These are phyloP conservation scores for Diuraphis noxia DNA, from an alignment of 1,140 invertebrate species.

Conservation along the genomic window DNA sequence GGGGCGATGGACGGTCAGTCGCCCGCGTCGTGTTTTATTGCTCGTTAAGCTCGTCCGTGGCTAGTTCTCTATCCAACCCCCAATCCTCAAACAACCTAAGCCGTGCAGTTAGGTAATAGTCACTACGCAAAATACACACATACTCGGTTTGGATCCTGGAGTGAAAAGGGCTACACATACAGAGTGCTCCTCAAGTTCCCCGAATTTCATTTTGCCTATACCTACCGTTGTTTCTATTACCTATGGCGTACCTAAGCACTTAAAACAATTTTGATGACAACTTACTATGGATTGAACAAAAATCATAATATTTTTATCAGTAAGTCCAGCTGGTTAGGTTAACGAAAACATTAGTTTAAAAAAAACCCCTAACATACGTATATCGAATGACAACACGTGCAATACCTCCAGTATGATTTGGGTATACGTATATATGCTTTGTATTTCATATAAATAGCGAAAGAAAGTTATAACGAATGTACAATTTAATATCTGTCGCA, in stretches of 20 bases:
- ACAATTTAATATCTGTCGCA: not conserved
- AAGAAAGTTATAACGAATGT: not conserved
- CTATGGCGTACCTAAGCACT: not conserved
- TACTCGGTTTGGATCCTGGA: not conserved
- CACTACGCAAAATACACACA: not conserved
- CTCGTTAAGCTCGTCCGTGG: not conserved
- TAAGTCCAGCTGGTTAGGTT: no score
- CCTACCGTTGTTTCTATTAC: no score
- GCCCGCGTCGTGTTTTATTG: not conserved
- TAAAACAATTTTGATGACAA: not conserved
- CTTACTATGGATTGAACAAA: not conserved
- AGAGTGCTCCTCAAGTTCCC: not conserved
- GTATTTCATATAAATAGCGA: not conserved
- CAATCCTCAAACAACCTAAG: not conserved
- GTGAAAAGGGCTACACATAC: not conserved
- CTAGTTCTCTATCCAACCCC: not conserved
- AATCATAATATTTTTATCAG: not conserved
- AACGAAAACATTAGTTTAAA: not conserved
- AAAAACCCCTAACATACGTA: not conserved
- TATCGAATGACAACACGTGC: not conserved
- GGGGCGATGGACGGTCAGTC: not conserved
- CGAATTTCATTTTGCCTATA: fast-evolving
- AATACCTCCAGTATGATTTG: not conserved
- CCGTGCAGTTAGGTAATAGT: not conserved
- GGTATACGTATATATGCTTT: no score